A percentile compares a stretch with the other conserved stretches of the same genome.
Conservation (phyloP, 2,113 vertebrate genomes). For the Eclectus roratus region DNA sequence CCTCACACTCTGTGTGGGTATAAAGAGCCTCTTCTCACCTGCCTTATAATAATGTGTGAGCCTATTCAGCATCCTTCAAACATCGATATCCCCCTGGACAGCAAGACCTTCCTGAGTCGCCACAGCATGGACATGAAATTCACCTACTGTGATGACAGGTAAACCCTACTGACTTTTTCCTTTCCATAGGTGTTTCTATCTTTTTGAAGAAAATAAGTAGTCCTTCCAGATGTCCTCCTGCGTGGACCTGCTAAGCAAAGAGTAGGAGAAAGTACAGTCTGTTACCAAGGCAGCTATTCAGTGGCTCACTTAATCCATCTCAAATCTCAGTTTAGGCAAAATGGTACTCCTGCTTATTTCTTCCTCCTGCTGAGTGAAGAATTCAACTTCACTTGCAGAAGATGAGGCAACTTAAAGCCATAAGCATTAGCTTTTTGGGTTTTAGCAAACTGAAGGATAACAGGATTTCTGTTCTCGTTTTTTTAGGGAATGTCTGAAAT, state of each 20-base stretch:
- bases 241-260: not conserved
- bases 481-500: not conserved
- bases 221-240: not conserved
- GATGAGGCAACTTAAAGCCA: not conserved
- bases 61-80: slow-evolving; percentile 93
- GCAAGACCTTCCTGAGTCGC: slow-evolving; percentile 93
- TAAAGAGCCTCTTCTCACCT: slow-evolving; percentile 88
- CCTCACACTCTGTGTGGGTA: slow-evolving; percentile 83
- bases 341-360: not conserved
- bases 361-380: not conserved
- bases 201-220: not conserved
- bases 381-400: not conserved
- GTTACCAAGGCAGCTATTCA: not conserved
- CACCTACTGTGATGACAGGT: slow-evolving; percentile 95
- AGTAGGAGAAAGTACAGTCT: not conserved
- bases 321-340: not conserved
- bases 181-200: not conserved
- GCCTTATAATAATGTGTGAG: slow-evolving; percentile 91
- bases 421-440: not conserved
- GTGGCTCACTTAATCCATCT: not conserved
- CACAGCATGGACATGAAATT: slow-evolving; percentile 99
- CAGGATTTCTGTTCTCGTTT: accelerated
- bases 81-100: slow-evolving; percentile 88
- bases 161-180: not conserved
- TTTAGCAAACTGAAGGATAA: not conserved